A percentile compares a stretch with the other conserved stretches of the same genome.
These are phyloP conservation scores for Tichodroma muraria DNA, from an alignment of 2,113 vertebrate species.

Conservation along the genomic window DNA sequence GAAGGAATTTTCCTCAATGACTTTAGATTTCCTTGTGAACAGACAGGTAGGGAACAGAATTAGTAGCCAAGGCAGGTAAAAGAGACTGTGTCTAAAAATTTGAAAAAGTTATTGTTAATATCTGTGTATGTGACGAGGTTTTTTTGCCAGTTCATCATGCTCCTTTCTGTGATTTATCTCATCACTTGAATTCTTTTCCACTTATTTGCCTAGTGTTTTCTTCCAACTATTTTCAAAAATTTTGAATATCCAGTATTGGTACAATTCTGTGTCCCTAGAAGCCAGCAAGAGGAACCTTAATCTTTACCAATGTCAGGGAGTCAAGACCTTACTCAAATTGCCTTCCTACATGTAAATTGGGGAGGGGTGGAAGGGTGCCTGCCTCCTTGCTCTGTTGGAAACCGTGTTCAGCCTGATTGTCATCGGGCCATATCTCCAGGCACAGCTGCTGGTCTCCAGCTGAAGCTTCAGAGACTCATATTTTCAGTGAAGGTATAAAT, in stretches of 20 bases:
- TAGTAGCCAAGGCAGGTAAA: background rate
- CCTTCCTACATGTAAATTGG: background rate
- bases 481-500: constrained; percentile 3
- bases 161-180: background rate
- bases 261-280: background rate
- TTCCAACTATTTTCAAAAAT: background rate
- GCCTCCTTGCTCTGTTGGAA: background rate
- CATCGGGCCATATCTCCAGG: background rate
- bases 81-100: background rate
- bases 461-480: background rate
- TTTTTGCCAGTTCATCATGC: background rate
- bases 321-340: background rate
- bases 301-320: background rate
- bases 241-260: background rate
- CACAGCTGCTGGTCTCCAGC: background rate
- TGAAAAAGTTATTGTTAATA: background rate
- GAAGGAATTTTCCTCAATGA: background rate
- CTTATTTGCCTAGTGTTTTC: background rate
- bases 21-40: background rate
- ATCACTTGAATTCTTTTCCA: background rate
- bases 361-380: background rate
- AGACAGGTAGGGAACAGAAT: background rate
- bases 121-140: rapidly evolving
- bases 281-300: background rate
- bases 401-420: background rate